These are phyloP conservation scores for Dicaeum eximium DNA, from an alignment of 2,113 vertebrate species.

Conservation along the genomic window DNA sequence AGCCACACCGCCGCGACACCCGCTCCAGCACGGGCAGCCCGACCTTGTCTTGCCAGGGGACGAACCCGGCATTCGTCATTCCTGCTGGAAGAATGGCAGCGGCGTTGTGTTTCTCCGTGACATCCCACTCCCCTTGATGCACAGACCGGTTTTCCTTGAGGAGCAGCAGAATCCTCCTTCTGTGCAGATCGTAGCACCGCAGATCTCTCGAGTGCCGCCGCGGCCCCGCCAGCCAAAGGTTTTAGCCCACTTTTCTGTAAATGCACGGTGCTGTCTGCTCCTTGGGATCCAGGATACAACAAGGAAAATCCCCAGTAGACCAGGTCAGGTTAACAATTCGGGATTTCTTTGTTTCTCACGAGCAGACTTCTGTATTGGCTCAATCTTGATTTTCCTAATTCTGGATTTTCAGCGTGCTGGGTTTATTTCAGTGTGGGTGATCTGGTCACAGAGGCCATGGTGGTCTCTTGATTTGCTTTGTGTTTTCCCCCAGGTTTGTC, in stretches of 20 bases:
- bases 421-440: neutral
- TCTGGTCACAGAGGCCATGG: neutral
- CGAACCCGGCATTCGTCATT: neutral
- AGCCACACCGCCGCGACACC: neutral
- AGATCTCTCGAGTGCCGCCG: neutral
- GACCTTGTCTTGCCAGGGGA: neutral
- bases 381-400: neutral
- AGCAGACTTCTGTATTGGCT: neutral
- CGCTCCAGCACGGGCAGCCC: neutral
- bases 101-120: neutral
- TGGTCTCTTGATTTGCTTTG: neutral
- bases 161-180: neutral
- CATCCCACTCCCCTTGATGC: neutral
- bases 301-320: neutral
- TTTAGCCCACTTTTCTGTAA: neutral
- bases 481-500: neutral
- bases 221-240: neutral
- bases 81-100: neutral
- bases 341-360: neutral
- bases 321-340: neutral
- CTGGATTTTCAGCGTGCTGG: rapidly evolving
- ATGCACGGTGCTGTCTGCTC: neutral
- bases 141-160: neutral
- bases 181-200: neutral
- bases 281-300: neutral